These are phyloP conservation scores for Manduca sexta DNA, from an alignment of 1,140 invertebrate genomes.

Conservation along the genomic window DNA sequence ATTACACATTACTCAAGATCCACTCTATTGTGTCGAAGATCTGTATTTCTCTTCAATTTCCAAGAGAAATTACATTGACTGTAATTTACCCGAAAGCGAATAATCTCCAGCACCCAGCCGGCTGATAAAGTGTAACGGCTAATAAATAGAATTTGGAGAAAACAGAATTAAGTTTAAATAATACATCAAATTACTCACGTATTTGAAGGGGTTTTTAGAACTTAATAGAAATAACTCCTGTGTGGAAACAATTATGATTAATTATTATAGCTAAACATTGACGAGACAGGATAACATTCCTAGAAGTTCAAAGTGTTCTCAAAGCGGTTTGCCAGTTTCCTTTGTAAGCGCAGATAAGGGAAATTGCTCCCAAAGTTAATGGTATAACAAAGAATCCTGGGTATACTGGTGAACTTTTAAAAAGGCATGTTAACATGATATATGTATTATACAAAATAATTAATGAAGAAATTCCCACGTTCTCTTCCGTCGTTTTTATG, in stretches of 20 bases:
- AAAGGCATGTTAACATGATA: too few relatives aligned
- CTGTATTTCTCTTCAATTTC: conserved; percentile 34
- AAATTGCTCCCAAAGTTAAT: conserved; percentile 32
- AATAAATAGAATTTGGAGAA: neutral
- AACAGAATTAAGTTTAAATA: neutral
- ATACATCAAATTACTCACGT: neutral
- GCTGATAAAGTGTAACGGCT: conserved; percentile 10
- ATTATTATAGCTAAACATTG: conserved; percentile 3
- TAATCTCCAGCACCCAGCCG: conserved; percentile 20
- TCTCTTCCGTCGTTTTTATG: conserved; percentile 7
- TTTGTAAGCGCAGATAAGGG: conserved; percentile 29
- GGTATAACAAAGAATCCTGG: conserved; percentile 9
- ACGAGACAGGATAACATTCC: conserved; percentile 20
- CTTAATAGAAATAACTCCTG: too few relatives aligned
- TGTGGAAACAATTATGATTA: neutral
- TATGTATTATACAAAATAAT: too few relatives aligned
- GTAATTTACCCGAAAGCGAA: conserved; percentile 28
- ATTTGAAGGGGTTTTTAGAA: neutral
- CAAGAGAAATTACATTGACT: conserved; percentile 32
- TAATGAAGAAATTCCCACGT: conserved; percentile 16
- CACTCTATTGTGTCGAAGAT: conserved; percentile 34
- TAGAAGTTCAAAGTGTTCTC: conserved; percentile 28
- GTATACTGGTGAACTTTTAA: too few relatives aligned
- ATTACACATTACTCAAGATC: conserved; percentile 44
- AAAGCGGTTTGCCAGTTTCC: conserved; percentile 28